Percentiles rank a stretch among this genome's conserved stretches.
These are phyloP conservation scores for Meiosimyza platycephala DNA, from an alignment of 2,888 invertebrate species.

Conservation along the genomic window DNA sequence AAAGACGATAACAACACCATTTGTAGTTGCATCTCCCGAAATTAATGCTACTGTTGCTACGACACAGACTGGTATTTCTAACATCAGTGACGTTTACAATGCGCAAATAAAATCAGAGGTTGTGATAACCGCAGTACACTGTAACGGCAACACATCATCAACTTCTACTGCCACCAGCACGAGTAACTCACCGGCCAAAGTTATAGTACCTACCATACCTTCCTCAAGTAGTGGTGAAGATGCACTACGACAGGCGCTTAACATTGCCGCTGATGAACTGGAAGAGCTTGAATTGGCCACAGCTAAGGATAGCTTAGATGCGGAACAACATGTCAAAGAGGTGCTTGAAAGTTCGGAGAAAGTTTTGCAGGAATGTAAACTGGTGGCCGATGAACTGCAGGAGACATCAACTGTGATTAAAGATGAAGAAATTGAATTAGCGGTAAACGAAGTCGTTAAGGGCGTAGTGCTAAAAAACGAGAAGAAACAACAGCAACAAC, in stretches of 20 bases:
- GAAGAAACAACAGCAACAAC: slow-evolving; percentile 57
- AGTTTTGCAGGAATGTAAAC: slow-evolving; percentile 67
- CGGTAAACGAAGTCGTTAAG: slow-evolving; percentile 70
- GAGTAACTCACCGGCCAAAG: slow-evolving; percentile 30
- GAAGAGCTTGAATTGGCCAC: slow-evolving; percentile 58
- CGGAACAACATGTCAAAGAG: slow-evolving; percentile 70
- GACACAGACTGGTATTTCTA: slow-evolving; percentile 54
- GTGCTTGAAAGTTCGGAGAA: slow-evolving; percentile 70
- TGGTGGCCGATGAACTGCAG: slow-evolving; percentile 58
- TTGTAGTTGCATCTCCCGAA: slow-evolving; percentile 19
- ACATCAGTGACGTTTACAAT: slow-evolving; percentile 67
- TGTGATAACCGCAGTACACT: slow-evolving; percentile 49
- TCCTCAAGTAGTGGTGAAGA: slow-evolving; percentile 55
- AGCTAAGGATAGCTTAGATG: slow-evolving; percentile 58
- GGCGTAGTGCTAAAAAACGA: slow-evolving; percentile 68
- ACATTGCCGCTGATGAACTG: slow-evolving; percentile 57
- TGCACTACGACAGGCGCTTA: slow-evolving; percentile 67
- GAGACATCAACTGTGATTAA: slow-evolving; percentile 67
- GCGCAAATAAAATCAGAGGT: slow-evolving; percentile 65
- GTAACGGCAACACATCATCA: slow-evolving; percentile 52
- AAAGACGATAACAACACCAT: neutral
- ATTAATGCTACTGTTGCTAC: slow-evolving; percentile 50
- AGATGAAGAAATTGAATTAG: slow-evolving; percentile 70
- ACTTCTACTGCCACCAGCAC: slow-evolving; percentile 34
- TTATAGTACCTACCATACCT: slow-evolving; percentile 34